These are phyloP conservation scores for Crocuta crocuta DNA, from an alignment of 2,113 vertebrate species.

Conservation along the genomic window DNA sequence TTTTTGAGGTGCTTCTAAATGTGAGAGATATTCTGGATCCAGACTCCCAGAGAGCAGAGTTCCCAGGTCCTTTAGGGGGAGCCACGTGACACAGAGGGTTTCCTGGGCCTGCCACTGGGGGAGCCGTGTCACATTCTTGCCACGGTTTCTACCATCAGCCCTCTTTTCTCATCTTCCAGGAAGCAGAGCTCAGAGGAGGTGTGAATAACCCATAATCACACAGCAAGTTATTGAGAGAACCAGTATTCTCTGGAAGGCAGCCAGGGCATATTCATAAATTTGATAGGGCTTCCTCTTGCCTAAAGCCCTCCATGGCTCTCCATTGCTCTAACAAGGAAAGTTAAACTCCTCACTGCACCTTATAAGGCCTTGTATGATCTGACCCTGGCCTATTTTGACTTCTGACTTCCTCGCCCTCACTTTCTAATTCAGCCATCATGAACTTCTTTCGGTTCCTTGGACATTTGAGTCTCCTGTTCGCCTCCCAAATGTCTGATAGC, in stretches of 20 bases:
- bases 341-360: background rate
- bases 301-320: background rate
- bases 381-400: background rate
- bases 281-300: background rate
- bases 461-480: background rate
- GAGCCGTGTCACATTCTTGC: background rate
- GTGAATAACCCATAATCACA: background rate
- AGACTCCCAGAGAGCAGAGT: background rate
- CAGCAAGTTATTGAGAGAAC: background rate
- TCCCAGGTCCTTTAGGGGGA: background rate
- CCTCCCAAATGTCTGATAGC: background rate
- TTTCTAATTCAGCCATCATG: background rate
- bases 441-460: background rate
- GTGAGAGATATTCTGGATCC: background rate
- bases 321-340: background rate
- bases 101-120: background rate
- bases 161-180: background rate
- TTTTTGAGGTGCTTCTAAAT: background rate
- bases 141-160: background rate
- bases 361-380: accelerated
- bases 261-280: background rate
- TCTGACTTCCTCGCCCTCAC: background rate
- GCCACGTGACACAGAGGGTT: background rate
- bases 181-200: background rate
- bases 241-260: background rate